phyloP scores from a whole-genome alignment of 2,113 vertebrate genomes.

The Oncorhynchus gorbuscha region DNA sequence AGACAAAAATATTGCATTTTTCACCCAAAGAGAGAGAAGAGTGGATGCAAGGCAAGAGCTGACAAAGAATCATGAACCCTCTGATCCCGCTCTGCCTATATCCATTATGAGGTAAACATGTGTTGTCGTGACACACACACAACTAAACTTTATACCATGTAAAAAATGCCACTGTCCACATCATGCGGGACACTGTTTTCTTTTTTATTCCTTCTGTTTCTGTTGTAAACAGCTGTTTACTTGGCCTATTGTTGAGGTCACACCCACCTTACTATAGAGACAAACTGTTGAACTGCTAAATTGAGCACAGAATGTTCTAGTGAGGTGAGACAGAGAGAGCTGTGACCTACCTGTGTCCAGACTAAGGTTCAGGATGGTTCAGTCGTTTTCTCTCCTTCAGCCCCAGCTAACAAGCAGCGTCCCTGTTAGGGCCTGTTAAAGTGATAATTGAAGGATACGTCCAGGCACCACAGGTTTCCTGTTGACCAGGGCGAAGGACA shows the following conservation, averaged over 20 bases:
- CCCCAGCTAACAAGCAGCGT: background rate
- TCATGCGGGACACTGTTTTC: background rate
- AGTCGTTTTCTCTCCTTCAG: background rate
- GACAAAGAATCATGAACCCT: slow-evolving; percentile 25
- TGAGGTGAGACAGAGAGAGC: slow-evolving; percentile 30
- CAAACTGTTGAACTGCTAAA: slow-evolving; percentile 76
- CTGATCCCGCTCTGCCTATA: background rate
- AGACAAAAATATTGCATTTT: slow-evolving; percentile 34
- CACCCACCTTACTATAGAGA: slow-evolving; percentile 69
- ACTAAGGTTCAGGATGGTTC: background rate
- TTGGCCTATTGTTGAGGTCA: slow-evolving; percentile 62
- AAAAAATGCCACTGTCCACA: too few relatives aligned
- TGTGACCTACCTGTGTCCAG: background rate
- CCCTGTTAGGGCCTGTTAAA: background rate
- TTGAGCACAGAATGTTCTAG: slow-evolving; percentile 63
- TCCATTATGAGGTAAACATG: slow-evolving; percentile 19
- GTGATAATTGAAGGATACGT: slow-evolving; percentile 80
- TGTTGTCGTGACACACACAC: background rate
- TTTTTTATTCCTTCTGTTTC: background rate
- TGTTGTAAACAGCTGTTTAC: slow-evolving; percentile 50
- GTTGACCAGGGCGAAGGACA: slow-evolving; percentile 88
- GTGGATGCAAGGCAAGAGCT: slow-evolving; percentile 1
- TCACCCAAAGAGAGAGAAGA: slow-evolving; percentile 1
- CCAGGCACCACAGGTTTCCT: slow-evolving; percentile 85
- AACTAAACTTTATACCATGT: slow-evolving; percentile 17